Percentiles rank a stretch among this genome's conserved stretches.
Conservation (phyloP, 2,113 vertebrate genomes). For the Lasiurus cinereus region DNA sequence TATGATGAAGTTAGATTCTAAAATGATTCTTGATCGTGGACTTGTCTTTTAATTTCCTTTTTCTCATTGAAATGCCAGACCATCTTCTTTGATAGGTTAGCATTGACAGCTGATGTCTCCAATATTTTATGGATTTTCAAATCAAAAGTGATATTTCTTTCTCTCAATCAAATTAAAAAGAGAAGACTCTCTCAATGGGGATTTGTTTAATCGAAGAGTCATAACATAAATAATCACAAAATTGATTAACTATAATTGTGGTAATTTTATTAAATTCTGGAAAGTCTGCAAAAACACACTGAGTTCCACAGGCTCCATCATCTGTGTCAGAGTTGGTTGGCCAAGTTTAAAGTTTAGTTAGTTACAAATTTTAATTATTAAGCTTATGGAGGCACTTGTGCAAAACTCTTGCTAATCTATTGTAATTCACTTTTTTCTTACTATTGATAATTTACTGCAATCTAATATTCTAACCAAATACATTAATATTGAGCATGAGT, state of each 20-base stretch:
- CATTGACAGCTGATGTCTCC: background rate
- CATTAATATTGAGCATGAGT: background rate
- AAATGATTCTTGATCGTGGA: fast-evolving
- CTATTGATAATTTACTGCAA: background rate
- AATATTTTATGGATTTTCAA: background rate
- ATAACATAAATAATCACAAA: background rate
- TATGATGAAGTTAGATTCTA: background rate
- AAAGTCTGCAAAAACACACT: no score
- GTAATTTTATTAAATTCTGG: background rate
- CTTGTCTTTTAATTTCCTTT: background rate
- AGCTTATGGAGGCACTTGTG: background rate
- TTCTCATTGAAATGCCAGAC: background rate
- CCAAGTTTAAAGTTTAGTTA: background rate
- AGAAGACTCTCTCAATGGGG: background rate
- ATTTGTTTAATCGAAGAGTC: background rate
- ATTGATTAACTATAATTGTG: background rate
- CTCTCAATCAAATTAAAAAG: conserved; percentile 10
- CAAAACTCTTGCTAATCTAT: background rate
- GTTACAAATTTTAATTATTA: background rate
- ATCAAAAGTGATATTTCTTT: background rate
- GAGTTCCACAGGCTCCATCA: fast-evolving
- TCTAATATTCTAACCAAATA: background rate
- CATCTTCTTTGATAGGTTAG: background rate
- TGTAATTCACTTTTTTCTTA: background rate
- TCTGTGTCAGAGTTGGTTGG: no score